phyloP scores from a whole-genome alignment of 2,797 vertebrate species.

The Gastrophryne carolinensis region DNA sequence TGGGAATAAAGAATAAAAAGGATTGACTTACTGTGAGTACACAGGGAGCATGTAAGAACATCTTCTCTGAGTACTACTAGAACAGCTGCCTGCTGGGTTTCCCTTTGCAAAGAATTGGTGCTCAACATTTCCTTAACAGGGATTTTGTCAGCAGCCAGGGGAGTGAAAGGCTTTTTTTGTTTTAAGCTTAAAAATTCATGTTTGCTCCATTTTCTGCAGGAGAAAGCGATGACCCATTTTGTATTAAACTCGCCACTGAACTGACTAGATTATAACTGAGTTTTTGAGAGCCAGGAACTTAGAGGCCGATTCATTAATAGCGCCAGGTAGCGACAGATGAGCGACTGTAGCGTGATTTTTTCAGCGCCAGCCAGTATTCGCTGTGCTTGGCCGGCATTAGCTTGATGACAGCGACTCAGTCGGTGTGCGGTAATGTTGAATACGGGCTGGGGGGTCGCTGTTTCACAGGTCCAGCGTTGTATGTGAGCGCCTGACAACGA shows the following conservation, averaged over 20 bases:
- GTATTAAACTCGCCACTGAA: background rate
- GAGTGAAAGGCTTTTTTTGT: slow-evolving; percentile 29
- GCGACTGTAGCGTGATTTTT: too few species aligned
- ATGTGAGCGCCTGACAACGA: too few species aligned
- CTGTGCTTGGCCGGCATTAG: too few species aligned
- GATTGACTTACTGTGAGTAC: slow-evolving; percentile 33
- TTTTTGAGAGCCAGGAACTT: background rate
- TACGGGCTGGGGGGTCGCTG: too few species aligned
- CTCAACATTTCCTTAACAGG: slow-evolving; percentile 26
- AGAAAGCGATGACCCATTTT: slow-evolving; percentile 5
- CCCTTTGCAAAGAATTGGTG: slow-evolving; percentile 20
- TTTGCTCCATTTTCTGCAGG: background rate
- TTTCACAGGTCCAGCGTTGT: too few species aligned
- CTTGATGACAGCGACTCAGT: too few species aligned
- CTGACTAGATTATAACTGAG: slow-evolving; percentile 21
- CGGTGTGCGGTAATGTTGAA: too few species aligned
- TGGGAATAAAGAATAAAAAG: slow-evolving; percentile 20
- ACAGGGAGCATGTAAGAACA: slow-evolving; percentile 30
- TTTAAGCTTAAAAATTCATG: slow-evolving; percentile 29
- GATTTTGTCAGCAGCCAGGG: slow-evolving; percentile 28
- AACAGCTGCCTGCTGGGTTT: slow-evolving; percentile 34
- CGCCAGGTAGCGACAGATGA: too few species aligned
- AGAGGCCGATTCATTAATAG: too few species aligned
- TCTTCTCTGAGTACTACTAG: slow-evolving; percentile 11
- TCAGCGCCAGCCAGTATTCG: too few species aligned